Evolutionary conservation across 2,797 vertebrate species (phyloP), one percentile per base, ranked within the genome.

Genomic region (Mionectes olivaceus): DNA sequence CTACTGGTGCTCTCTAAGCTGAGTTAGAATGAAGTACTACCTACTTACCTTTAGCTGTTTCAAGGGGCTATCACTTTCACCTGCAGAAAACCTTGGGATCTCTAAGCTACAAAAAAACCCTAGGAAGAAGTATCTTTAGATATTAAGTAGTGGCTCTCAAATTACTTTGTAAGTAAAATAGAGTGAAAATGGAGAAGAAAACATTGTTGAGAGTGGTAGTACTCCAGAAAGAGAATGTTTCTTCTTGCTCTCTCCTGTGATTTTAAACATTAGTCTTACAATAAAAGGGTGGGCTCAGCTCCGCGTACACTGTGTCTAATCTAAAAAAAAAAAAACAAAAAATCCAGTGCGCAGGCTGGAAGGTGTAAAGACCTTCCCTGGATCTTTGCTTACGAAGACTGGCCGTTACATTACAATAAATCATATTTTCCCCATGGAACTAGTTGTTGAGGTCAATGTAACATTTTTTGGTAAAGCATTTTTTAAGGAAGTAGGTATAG

Each of bases 401-500:
- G 9, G 35, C 35, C 35, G 9, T 77, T 53, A 25, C 18, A 32
- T 77, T 53, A 25, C 18, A 32, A 57, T 43, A 56, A 11, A 82
- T 50, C 0, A 0, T 47, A 13, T 69, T 71, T 83, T 76, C 33
- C 13, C 53, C 67, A 32, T 0, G 2, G 13, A 65, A 6, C 18
- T 15, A n/a, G 5, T 39, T 84, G 12, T 24, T 79, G 8, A 18
- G 9, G 11, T 75, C n/a, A 64, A 7, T 37, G 41, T 32, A 67
- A 52, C 1, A 16, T 12, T 23, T 67, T 55, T 83, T 57, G 9
- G 25, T 65, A 30, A 24, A 5, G 7, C 4, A 30, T 28, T 43
- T 86, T 87, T 69, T 17, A 75, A 74, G 49, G 28, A 78, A 53
- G 27, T 24, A 30, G 2, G 5, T 33, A 9, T 1, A 9, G 19